phyloP scores from a whole-genome alignment of 2,113 vertebrate species.

The Halichoerus grypus region DNA sequence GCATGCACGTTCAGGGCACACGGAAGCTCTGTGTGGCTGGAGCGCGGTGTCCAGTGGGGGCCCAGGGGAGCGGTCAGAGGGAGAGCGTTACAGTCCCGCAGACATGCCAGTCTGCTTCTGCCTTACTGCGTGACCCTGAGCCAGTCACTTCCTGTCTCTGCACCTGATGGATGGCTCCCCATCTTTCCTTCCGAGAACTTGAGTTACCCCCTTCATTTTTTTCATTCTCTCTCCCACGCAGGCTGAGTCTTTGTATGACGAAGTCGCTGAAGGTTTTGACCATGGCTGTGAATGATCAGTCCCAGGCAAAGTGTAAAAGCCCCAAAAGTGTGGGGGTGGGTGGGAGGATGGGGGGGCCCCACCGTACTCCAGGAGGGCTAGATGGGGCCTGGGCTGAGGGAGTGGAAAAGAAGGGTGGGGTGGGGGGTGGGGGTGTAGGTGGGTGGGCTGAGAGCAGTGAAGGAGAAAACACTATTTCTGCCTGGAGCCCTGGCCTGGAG shows the following conservation, averaged over 20 bases:
- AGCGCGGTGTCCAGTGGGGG: neutral
- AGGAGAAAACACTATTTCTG: too few species aligned
- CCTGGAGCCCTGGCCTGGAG: neutral
- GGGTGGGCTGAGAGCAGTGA: neutral
- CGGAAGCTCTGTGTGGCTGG: neutral
- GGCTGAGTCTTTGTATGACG: neutral
- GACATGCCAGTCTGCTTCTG: neutral
- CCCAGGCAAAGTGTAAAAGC: too few species aligned
- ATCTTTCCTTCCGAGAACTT: neutral
- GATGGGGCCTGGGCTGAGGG: neutral
- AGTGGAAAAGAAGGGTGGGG: neutral
- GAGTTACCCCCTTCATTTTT: neutral
- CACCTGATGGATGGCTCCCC: neutral
- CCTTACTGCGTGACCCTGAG: neutral
- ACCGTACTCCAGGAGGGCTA: neutral
- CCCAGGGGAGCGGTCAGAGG: neutral
- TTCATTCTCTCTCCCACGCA: neutral
- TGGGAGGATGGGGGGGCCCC: too few species aligned
- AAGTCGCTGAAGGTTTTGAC: neutral
- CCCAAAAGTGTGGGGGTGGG: too few species aligned
- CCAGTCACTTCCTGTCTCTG: neutral
- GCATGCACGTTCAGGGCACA: neutral
- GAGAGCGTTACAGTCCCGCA: neutral
- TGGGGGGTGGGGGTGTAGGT: rapidly evolving
- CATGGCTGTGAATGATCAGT: neutral